Conservation (phyloP, 64 coral and sea anemone genomes). For the Porites australiensis region DNA sequence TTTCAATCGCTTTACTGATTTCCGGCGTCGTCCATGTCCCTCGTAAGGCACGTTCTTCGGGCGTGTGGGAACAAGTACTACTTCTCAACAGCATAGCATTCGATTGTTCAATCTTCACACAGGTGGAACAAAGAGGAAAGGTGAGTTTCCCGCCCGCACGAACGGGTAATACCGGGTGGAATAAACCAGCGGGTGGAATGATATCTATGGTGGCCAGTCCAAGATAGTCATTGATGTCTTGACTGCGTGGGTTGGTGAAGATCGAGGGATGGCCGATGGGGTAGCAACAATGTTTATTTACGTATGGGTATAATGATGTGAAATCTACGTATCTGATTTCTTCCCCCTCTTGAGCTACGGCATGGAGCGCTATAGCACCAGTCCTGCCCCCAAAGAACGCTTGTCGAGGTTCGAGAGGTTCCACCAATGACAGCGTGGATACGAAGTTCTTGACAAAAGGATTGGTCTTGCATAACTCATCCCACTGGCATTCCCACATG, state of each 20-base stretch:
- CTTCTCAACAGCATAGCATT: neutral
- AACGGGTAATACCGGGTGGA: constrained; percentile 46
- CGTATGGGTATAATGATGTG: constrained; percentile 25
- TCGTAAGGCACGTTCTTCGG: neutral
- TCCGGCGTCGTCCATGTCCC: constrained; percentile 25
- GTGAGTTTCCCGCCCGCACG: neutral
- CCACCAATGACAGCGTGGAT: neutral
- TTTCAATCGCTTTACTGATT: neutral
- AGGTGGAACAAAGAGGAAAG: constrained; percentile 13
- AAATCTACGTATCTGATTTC: constrained; percentile 28
- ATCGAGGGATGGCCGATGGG: neutral
- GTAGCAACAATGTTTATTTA: neutral
- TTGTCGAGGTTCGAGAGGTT: constrained; percentile 20
- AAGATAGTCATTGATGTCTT: constrained; percentile 26
- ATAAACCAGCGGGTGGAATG: constrained; percentile 13
- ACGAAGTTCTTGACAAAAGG: neutral
- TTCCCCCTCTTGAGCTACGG: neutral
- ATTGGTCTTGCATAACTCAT: neutral
- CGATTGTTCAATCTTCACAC: neutral
- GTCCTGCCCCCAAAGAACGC: constrained; percentile 47
- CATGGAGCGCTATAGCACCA: neutral
- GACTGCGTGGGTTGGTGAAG: neutral
- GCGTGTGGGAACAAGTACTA: neutral
- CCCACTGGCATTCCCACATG: neutral
- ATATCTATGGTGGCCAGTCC: constrained; percentile 11